Evolutionary conservation across 2,888 invertebrate genomes (phyloP).

Genomic region (Andrena fulva): DNA sequence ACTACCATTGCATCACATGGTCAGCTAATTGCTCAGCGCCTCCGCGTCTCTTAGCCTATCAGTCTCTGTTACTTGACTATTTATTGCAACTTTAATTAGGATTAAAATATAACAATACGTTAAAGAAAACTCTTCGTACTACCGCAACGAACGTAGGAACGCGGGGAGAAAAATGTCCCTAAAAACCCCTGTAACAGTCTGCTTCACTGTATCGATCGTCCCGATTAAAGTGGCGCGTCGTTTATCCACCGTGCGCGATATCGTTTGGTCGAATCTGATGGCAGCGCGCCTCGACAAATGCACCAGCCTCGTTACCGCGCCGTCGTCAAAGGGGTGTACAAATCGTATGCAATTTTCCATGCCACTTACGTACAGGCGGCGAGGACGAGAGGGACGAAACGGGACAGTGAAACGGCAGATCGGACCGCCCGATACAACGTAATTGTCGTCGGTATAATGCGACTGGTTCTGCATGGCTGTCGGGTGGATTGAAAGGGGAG

Average conservation of each 20-base stretch:
- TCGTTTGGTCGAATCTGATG: slow-evolving; percentile 42
- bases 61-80: too few species aligned
- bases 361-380: neutral
- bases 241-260: slow-evolving; percentile 35
- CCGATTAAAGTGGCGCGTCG: slow-evolving; percentile 47
- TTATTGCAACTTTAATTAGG: too few species aligned
- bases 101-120: too few species aligned
- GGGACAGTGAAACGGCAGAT: slow-evolving; percentile 2
- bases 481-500: neutral
- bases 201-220: slow-evolving; percentile 61
- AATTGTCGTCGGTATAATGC: slow-evolving; percentile 6
- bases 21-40: too few species aligned
- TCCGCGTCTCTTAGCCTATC: too few species aligned
- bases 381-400: neutral
- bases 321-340: slow-evolving; percentile 42
- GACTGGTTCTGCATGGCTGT: neutral
- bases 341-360: slow-evolving; percentile 36
- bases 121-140: too few species aligned
- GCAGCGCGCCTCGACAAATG: slow-evolving; percentile 28
- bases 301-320: slow-evolving; percentile 30
- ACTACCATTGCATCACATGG: too few species aligned
- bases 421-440: neutral
- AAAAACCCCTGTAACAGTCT: too few species aligned
- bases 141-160: too few species aligned
- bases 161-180: too few species aligned